Base-by-base conservation (phyloP, 2,888 invertebrate species). In the Apocheima hispidaria region DNA sequence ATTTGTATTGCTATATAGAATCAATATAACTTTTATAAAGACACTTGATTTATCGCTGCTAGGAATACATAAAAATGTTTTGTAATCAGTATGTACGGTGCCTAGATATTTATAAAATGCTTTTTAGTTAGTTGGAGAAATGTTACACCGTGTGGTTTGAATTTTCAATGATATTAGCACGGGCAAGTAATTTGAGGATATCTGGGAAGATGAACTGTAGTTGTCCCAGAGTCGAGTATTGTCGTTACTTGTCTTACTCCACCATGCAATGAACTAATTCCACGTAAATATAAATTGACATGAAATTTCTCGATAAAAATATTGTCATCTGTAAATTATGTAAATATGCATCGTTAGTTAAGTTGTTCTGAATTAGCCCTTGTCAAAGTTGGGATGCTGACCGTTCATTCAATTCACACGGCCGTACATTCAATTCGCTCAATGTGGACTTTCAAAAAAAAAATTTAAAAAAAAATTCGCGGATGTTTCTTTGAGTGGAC, bases 301-400 rank as follows among this genome's bases (percentile, higher is more conserved):
- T 28, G 54, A 52, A 56, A 30, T 43, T 55, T 63, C 23, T 49
- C 54, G 20, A 49, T 38, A 40, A 43, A 53, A 58, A 56, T 63
- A 51, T 62, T 64, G 57, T 66, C 46, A 68, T 78, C 61, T 88
- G 88, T 88, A 88, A 81, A 88, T 87, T 85, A 79, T 88, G 88
- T 88, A 88, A 86, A 88, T 88, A 88, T 72, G 71, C 75, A 77
- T 81, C 60, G 70, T 86, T 83, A 81, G 77, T 81, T 75, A 86
- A 83, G 82, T 60, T 36, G 82, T 60, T 60, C 28, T 41, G 14
- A 16, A 41, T 49, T 20, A 16, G 36, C 14, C 23, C 21, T 53
- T 43, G 30, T 43, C 21, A 28, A n/a, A 20, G 20, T 40, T 40
- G 40, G 26, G 38, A 51, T 28, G 9, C 20, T 36, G 12, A 18